Conservation (phyloP, 2,797 vertebrate species). For the Rhinoraja longicauda region DNA sequence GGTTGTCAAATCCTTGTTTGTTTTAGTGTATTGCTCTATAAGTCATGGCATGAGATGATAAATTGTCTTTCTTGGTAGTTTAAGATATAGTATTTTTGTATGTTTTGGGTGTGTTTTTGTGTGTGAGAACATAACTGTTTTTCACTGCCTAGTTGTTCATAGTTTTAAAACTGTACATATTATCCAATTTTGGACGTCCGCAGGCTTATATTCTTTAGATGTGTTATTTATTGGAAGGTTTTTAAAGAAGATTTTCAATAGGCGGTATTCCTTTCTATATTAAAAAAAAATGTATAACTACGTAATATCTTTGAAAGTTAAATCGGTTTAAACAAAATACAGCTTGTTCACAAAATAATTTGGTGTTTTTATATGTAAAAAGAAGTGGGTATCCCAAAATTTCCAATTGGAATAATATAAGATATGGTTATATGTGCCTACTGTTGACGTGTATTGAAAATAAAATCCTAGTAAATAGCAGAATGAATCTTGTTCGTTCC, state of each 20-base stretch:
- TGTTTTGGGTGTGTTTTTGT: constrained; percentile 90
- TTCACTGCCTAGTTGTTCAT: constrained; percentile 91
- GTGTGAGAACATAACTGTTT: constrained; percentile 85
- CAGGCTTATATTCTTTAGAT: constrained; percentile 38
- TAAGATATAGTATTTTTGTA: constrained; percentile 99
- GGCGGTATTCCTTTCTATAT: constrained; percentile 34
- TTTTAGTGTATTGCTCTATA: constrained; percentile 88
- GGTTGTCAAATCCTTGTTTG: constrained; percentile 78
- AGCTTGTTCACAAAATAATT: not conserved
- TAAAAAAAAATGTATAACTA: constrained; percentile 21
- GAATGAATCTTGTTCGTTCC: not conserved
- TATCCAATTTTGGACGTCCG: constrained; percentile 58
- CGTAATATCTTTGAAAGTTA: constrained; percentile 23
- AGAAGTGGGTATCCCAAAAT: not conserved
- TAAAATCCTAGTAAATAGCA: not conserved
- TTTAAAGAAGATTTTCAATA: constrained; percentile 35
- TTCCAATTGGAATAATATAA: not conserved
- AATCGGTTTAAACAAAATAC: not conserved
- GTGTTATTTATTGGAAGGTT: constrained; percentile 38
- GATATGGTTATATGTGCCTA: not conserved
- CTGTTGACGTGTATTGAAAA: not conserved
- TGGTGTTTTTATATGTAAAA: not conserved
- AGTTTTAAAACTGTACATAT: constrained; percentile 84
- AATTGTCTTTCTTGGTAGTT: constrained; percentile 99
- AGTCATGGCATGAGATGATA: constrained; percentile 98